phyloP scores from a whole-genome alignment of 1,140 invertebrate species.

The Drosophila murphyi region DNA sequence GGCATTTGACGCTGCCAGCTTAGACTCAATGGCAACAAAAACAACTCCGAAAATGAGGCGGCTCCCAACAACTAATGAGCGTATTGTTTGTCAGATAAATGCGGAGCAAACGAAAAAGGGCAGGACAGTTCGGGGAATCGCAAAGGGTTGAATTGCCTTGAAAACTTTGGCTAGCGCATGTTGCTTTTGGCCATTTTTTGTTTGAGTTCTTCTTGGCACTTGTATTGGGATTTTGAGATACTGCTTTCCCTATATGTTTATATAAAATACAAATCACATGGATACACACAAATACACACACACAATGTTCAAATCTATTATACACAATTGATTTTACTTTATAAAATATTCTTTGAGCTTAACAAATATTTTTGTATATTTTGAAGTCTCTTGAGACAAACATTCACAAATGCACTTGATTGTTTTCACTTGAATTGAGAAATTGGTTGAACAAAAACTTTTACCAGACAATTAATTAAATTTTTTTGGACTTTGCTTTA shows the following conservation, averaged over 20 bases:
- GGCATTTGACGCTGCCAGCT: constrained; percentile 11
- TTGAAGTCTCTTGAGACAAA: not conserved
- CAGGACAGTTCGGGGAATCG: constrained; percentile 25
- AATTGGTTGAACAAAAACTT: constrained; percentile 61
- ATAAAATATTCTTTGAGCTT: no score
- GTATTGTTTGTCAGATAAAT: constrained; percentile 65
- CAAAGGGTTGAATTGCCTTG: constrained; percentile 55
- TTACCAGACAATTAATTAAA: constrained; percentile 42
- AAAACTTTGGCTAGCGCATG: constrained; percentile 27
- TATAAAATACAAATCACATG: not conserved
- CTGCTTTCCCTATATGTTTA: not conserved
- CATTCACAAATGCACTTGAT: constrained; percentile 45
- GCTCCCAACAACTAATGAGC: constrained; percentile 67
- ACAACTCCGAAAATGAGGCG: constrained; percentile 24
- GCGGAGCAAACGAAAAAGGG: constrained; percentile 24
- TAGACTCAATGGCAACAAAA: constrained; percentile 12
- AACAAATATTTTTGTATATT: no score
- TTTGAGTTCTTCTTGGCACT: constrained; percentile 28
- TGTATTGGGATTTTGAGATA: constrained; percentile 1
- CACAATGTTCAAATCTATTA: not conserved
- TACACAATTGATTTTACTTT: no score
- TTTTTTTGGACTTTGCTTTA: constrained; percentile 26
- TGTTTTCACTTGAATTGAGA: constrained; percentile 50
- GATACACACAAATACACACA: not conserved
- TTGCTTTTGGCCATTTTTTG: constrained; percentile 27